Evolutionary conservation across 2,113 vertebrate genomes (phyloP).

Genomic region (Solenodon paradoxus): DNA sequence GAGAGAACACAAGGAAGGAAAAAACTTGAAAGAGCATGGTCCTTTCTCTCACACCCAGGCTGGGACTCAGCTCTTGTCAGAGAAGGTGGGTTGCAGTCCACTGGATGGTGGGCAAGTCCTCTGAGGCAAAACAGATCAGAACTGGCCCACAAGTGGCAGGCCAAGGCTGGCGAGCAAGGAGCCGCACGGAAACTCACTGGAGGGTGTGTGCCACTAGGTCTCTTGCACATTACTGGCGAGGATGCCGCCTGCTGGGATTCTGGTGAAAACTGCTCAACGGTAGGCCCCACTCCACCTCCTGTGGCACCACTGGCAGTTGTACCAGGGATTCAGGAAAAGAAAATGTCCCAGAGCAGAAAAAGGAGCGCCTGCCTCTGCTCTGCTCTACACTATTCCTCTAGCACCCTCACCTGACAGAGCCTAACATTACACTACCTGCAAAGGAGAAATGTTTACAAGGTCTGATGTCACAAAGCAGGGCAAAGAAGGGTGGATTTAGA

Average conservation of each 20-base stretch:
- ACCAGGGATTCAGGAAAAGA: background rate
- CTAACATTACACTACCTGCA: conserved; percentile 7
- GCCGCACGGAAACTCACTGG: background rate
- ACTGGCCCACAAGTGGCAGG: background rate
- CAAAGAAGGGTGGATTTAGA: background rate
- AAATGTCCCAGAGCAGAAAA: conserved; percentile 13
- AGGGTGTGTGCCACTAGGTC: background rate
- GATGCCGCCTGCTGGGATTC: background rate
- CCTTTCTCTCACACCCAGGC: background rate
- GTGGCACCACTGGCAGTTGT: background rate
- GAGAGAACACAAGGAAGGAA: background rate
- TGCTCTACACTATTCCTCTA: conserved; percentile 46
- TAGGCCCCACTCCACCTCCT: background rate
- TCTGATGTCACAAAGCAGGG: background rate
- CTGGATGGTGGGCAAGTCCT: background rate
- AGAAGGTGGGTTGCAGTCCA: background rate
- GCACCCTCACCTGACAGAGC: conserved; percentile 58
- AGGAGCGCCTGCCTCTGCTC: background rate
- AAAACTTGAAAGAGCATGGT: background rate
- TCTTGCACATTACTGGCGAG: background rate
- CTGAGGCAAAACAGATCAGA: background rate
- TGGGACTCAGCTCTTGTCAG: background rate
- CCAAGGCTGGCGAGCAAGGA: background rate
- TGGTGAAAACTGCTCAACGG: background rate
- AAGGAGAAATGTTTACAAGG: background rate